Percentiles rank a stretch among this genome's conserved stretches.
phyloP scores from a whole-genome alignment of 2,797 vertebrate genomes.

The Lutjanus argentimaculatus region DNA sequence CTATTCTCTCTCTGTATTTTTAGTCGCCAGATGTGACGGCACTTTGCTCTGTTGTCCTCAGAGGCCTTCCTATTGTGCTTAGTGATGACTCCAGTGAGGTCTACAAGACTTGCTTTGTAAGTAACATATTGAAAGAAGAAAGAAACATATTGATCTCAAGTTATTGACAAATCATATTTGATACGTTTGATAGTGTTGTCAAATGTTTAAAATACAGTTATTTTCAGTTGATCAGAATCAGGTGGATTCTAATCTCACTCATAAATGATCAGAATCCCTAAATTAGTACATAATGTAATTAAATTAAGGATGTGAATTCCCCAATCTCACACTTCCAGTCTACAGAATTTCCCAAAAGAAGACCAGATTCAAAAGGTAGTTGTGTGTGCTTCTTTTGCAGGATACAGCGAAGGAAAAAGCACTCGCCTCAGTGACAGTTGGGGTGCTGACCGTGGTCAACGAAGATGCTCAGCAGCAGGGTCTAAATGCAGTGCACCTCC shows the following conservation, averaged over 20 bases:
- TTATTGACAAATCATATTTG: neutral
- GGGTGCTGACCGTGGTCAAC: neutral
- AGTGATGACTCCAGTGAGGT: neutral
- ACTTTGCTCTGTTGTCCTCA: neutral
- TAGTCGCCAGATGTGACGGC: neutral
- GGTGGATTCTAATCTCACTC: conserved; percentile 3
- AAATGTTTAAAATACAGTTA: neutral
- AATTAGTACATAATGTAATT: too few relatives aligned
- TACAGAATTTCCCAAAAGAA: too few relatives aligned
- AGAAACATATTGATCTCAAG: neutral
- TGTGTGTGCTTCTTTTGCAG: too few relatives aligned
- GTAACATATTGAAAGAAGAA: conserved; percentile 1
- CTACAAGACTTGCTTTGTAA: neutral
- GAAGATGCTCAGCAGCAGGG: neutral
- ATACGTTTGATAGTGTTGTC: neutral
- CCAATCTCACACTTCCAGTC: too few relatives aligned
- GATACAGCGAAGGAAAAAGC: too few relatives aligned
- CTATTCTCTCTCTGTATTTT: neutral
- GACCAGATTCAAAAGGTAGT: too few relatives aligned
- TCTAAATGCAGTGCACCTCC: neutral
- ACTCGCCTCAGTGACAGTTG: too few relatives aligned
- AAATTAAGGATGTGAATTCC: too few relatives aligned
- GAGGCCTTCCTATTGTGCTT: neutral
- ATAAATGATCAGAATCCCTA: too few relatives aligned
- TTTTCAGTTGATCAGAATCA: conserved; percentile 22